Base-by-base conservation (phyloP, 2,113 vertebrate species). In the Ochotona princeps region DNA sequence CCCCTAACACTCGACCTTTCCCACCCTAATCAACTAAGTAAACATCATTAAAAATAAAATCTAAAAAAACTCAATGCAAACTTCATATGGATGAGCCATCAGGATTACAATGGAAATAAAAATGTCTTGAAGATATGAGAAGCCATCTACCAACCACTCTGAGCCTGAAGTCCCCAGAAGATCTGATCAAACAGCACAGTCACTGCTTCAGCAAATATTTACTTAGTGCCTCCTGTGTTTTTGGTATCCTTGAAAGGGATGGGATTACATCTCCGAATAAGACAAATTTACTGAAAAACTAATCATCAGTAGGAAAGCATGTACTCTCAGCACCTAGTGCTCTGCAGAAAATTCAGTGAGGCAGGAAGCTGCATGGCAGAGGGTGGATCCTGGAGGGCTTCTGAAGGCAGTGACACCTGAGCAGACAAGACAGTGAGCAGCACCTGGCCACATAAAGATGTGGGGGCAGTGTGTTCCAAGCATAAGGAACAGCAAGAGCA, bases 191-290 rank as follows among this genome's bases (percentile, higher is more conserved):
- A 57, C 8, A 63, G 4, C 61, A 65, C n/a, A 88, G 13, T 79
- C 44, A 75, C 8, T 61, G 78, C 69, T 63, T 93, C 69, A 69
- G 78, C 69, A 92, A 92, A 65, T 88, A 84, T 70, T 82, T 87
- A 83, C 74, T 95, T 82, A 54, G 69, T 54, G 7, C 35, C 76
- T 84, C 12, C 23, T 83, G 47, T 3, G 7, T 63, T 82, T 25
- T 35, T 83, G 35, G 15, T 9, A 80, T 32, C 86, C 61, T 75
- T 47, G 25, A 70, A 35, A 63, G 15, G 23, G 17, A 92, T 13
- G 32, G 18, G 20, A 79, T 35, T 21, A 44, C 3, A 32, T 73
- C 32, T 73, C 21, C 54, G 60, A 93, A 86, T 63, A 75, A 44
- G 35, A 61, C 66, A 57, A 94, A 75, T 23, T 57, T 79, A 20